These are phyloP conservation scores for Acrossocheilus wenchowensis DNA, from an alignment of 2,797 vertebrate species.

Conservation along the genomic window DNA sequence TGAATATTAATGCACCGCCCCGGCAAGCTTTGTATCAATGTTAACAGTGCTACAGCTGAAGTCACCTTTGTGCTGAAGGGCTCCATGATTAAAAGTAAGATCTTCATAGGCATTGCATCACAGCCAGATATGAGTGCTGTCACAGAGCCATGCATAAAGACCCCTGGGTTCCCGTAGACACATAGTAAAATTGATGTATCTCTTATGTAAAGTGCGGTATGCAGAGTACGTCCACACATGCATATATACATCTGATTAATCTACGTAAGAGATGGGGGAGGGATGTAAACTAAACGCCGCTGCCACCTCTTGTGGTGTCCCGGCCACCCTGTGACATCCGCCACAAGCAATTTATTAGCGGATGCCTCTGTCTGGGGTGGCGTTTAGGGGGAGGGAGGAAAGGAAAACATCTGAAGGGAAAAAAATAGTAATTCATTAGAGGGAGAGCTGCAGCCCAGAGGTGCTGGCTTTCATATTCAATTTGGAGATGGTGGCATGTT, in stretches of 20 bases:
- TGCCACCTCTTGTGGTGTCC: slow-evolving; percentile 37
- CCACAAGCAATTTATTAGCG: slow-evolving; percentile 75
- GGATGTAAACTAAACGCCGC: slow-evolving; percentile 49
- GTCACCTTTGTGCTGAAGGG: slow-evolving; percentile 73
- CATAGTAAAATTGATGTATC: slow-evolving; percentile 78
- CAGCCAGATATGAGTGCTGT: slow-evolving; percentile 37
- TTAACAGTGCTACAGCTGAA: slow-evolving; percentile 72
- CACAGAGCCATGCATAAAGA: slow-evolving; percentile 50
- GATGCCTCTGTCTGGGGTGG: slow-evolving; percentile 60
- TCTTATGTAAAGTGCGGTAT: slow-evolving; percentile 79
- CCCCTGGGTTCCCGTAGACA: slow-evolving; percentile 59
- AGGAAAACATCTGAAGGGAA: slow-evolving; percentile 71
- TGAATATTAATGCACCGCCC: slow-evolving; percentile 71
- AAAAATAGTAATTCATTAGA: slow-evolving; percentile 81
- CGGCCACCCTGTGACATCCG: slow-evolving; percentile 52
- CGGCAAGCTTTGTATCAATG: slow-evolving; percentile 70
- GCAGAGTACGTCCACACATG: slow-evolving; percentile 77
- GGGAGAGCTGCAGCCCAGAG: slow-evolving; percentile 66
- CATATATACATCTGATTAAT: slow-evolving; percentile 79
- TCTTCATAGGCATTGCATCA: slow-evolving; percentile 32
- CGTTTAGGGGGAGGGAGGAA: slow-evolving; percentile 35
- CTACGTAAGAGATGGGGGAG: slow-evolving; percentile 65
- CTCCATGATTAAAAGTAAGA: slow-evolving; percentile 73
- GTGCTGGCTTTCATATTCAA: slow-evolving; percentile 76
- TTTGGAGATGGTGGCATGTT: slow-evolving; percentile 79